Evolutionary conservation across 2,113 vertebrate species (phyloP), one percentile per base, ranked within the genome.

Genomic region (Ageneiosus marmoratus): DNA sequence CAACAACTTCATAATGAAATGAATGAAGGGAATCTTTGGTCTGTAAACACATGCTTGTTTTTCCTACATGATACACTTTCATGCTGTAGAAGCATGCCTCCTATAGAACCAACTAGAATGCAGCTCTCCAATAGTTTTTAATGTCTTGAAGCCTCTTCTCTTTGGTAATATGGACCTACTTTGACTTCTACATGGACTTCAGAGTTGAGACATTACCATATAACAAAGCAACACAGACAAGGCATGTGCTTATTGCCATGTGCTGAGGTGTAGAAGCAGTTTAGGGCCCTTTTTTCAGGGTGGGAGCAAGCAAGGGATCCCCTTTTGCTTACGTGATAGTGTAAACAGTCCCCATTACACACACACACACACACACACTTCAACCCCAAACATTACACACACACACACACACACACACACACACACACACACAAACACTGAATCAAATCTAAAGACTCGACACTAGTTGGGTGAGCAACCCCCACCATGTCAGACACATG

Each of bases 371-470:
- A 72, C 79, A 67, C 76, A 78, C 78, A 50, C 58, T 62, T 72
- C 80, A 70, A 85, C 80, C 77, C 82, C 62, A 86, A 84, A 69
- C 73, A 83, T 69, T 79, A 75, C 24, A 48, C 69, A 77, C 50
- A 55, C 82, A 84, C 37, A 46, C 56, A 77, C 32, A 51, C 51
- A 44, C 56, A 60, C 3, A 67, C 63, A 67, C 63, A 65, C 65
- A 69, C 34, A 44, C 20, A 69, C 22, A 44, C 34, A 41, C 34
- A 12, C 79, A 55, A 86, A 67, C 82, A 63, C 77, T 63, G 73
- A 80, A 67, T 82, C 87, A 87, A 85, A 89, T 90, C 89, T 85
- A 77, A 77, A 80, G 81, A 70, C 69, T 81, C 72, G n/a, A 56
- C 75, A 46, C 85, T 75, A 79, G 58, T 82, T 84, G 50, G 79